phyloP scores from a whole-genome alignment of 2,888 invertebrate genomes.

The Malthinus seriepunctatus region DNA sequence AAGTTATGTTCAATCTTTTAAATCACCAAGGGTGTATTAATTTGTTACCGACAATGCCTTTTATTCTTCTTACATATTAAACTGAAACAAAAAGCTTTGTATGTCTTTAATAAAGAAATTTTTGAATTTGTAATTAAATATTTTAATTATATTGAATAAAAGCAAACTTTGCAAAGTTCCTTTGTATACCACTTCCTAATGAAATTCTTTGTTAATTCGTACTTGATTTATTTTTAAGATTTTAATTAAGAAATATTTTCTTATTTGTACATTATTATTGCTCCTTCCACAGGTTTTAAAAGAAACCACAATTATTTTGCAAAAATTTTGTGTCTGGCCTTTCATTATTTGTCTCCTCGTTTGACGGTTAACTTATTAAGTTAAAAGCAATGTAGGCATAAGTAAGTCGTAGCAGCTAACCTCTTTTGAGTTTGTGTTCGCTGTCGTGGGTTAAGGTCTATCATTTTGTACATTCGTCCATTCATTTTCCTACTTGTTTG shows the following conservation, averaged over 20 bases:
- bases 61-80: constrained; percentile 14
- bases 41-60: constrained; percentile 20
- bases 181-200: constrained; percentile 39
- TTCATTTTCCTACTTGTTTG: no score
- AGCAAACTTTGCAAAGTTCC: constrained; percentile 36
- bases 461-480: no score
- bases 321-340: neutral
- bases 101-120: constrained; percentile 31
- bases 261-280: constrained; percentile 4
- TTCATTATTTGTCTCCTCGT: no score
- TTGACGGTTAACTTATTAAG: no score
- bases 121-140: constrained; percentile 41
- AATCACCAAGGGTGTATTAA: constrained; percentile 21
- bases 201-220: constrained; percentile 40
- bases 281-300: no score
- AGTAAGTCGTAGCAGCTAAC: no score
- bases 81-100: constrained; percentile 16
- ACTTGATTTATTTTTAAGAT: constrained; percentile 27
- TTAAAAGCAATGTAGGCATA: no score
- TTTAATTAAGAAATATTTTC: constrained; percentile 26
- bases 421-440: no score
- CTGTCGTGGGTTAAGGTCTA: no score
- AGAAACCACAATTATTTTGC: no score
- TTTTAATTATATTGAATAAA: constrained; percentile 40
- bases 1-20: constrained; percentile 20